Evolutionary conservation across 2,797 vertebrate genomes (phyloP).

Genomic region (Sciurus vulgaris): DNA sequence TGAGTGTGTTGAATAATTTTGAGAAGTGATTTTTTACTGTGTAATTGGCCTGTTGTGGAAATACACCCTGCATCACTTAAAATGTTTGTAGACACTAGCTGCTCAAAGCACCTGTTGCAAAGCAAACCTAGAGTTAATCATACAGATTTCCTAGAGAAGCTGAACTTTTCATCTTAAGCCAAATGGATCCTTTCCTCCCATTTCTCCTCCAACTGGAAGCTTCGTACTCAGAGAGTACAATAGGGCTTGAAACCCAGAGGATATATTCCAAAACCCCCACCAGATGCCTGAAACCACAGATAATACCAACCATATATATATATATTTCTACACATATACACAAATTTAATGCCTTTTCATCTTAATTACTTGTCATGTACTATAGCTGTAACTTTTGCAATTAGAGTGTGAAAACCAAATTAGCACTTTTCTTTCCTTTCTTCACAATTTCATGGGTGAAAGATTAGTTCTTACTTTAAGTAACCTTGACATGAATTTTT

Average conservation of each 20-base stretch:
- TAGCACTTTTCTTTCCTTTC: neutral
- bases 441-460: neutral
- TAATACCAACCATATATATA: neutral
- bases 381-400: neutral
- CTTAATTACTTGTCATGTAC: neutral
- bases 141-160: neutral
- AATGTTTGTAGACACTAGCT: neutral
- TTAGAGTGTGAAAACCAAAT: neutral
- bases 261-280: neutral
- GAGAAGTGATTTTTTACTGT: conserved; percentile 55
- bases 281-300: neutral
- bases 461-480: neutral
- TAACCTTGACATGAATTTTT: neutral
- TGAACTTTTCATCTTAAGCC: neutral
- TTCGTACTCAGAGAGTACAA: neutral
- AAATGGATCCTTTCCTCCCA: neutral
- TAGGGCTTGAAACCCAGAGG: too few relatives aligned
- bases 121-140: neutral
- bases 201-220: neutral
- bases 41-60: conserved; percentile 10
- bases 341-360: neutral
- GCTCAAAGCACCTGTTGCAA: neutral
- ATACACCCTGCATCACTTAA: neutral
- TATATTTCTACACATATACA: neutral
- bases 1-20: conserved; percentile 45